Conservation (phyloP, 2,888 invertebrate genomes). For the Torymus aiolomorphi region DNA sequence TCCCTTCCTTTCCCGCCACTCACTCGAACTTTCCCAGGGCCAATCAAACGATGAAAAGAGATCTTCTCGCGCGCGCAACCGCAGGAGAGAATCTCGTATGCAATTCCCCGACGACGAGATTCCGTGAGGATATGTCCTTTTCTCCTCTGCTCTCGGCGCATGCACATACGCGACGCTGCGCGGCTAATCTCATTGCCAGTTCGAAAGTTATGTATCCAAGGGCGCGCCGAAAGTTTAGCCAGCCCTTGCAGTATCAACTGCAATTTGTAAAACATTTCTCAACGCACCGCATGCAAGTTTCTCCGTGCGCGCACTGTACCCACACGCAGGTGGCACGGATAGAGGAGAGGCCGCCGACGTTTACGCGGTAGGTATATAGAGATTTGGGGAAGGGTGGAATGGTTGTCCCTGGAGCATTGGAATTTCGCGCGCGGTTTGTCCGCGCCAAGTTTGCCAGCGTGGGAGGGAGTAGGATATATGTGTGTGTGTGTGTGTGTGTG, state of each 20-base stretch:
- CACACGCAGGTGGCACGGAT: neutral
- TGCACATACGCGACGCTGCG: neutral
- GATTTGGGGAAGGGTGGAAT: too few relatives aligned
- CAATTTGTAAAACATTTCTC: constrained; percentile 36
- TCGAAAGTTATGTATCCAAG: constrained; percentile 22
- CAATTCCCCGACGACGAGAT: too few relatives aligned
- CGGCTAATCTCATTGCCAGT: constrained; percentile 39
- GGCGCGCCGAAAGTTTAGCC: constrained; percentile 14
- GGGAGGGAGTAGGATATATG: too few relatives aligned
- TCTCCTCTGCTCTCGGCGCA: neutral
- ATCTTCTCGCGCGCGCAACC: too few relatives aligned
- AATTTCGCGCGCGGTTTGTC: neutral
- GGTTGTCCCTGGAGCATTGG: neutral
- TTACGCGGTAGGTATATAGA: too few relatives aligned
- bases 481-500: too few relatives aligned
- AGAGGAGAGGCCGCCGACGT: neutral
- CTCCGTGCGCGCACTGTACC: neutral
- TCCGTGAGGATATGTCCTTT: too few relatives aligned
- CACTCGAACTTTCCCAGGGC: constrained; percentile 1
- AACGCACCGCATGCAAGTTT: neutral
- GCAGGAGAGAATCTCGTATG: too few relatives aligned
- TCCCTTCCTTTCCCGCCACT: too few relatives aligned
- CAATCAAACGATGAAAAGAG: constrained; percentile 37
- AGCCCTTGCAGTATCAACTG: neutral
- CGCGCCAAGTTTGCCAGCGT: too few relatives aligned